Percentiles rank a stretch among this genome's conserved stretches.
Conservation (phyloP, 2,888 invertebrate genomes). For the Gasteruption jaculator region DNA sequence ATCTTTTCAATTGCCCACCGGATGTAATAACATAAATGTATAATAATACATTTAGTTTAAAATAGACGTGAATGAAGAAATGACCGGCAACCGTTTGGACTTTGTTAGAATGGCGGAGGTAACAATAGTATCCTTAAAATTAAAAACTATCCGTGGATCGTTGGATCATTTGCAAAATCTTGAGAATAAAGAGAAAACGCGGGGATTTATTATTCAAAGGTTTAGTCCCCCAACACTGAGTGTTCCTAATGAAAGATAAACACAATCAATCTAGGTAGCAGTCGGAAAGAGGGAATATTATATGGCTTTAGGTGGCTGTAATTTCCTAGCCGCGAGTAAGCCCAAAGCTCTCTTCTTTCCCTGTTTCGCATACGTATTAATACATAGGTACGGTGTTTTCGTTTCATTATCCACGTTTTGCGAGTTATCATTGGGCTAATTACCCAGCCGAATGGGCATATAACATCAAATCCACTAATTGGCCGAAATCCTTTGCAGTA, state of each 20-base stretch:
- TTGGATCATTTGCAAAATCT: no score
- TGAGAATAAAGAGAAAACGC: conserved; percentile 23
- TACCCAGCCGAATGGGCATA: conserved; percentile 29
- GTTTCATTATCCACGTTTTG: conserved; percentile 40
- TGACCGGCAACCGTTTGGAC: no score
- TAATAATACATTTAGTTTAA: no score
- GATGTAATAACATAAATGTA: no score
- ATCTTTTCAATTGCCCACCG: no score
- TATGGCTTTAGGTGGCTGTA: conserved; percentile 37
- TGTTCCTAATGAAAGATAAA: conserved; percentile 50
- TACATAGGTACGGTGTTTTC: conserved; percentile 34
- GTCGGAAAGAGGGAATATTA: conserved; percentile 47
- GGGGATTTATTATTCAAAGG: conserved; percentile 41
- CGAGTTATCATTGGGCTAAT: conserved; percentile 37
- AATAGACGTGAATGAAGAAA: no score
- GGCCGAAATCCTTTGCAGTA: no score
- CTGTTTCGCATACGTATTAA: not conserved
- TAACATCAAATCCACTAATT: no score
- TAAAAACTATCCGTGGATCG: no score
- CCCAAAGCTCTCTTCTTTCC: not conserved
- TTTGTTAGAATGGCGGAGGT: no score
- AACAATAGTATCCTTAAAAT: no score
- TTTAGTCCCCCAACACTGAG: conserved; percentile 32
- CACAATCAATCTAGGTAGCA: conserved; percentile 44
- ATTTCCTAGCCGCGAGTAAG: conserved; percentile 30